These are phyloP conservation scores for Scleropages formosus DNA, from an alignment of 2,797 vertebrate species.

Conservation along the genomic window DNA sequence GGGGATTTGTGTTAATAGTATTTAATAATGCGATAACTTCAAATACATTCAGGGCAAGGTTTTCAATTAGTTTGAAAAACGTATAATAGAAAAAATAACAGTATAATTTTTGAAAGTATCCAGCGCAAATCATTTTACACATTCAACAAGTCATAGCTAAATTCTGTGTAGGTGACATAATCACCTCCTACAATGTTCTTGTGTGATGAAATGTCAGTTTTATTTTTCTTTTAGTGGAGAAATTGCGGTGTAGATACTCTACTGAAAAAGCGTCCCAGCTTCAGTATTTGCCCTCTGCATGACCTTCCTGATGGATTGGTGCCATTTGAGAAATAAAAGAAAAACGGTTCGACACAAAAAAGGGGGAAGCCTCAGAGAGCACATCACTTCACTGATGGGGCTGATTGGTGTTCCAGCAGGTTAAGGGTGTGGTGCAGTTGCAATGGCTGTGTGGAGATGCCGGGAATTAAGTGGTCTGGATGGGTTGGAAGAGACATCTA, in stretches of 20 bases:
- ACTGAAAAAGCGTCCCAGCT: background rate
- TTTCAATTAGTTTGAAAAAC: too few relatives aligned
- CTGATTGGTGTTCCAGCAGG: background rate
- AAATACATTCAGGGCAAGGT: too few relatives aligned
- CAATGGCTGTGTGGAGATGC: background rate
- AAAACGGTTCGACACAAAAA: background rate
- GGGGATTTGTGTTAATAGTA: too few relatives aligned
- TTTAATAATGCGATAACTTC: too few relatives aligned
- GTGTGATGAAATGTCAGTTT: background rate
- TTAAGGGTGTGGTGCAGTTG: background rate
- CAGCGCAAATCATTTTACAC: background rate
- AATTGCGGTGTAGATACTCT: background rate
- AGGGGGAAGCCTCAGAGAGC: background rate
- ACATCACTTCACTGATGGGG: background rate
- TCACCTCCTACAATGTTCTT: background rate
- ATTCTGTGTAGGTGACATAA: too few relatives aligned
- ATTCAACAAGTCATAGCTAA: background rate
- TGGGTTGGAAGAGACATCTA: background rate
- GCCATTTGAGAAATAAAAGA: background rate
- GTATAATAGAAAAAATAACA: too few relatives aligned
- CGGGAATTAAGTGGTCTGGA: background rate
- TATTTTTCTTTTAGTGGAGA: background rate
- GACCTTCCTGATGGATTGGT: background rate
- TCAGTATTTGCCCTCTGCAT: background rate
- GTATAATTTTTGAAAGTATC: too few relatives aligned